Conservation (phyloP, 2,888 invertebrate genomes). For the Octonoba sinensis region DNA sequence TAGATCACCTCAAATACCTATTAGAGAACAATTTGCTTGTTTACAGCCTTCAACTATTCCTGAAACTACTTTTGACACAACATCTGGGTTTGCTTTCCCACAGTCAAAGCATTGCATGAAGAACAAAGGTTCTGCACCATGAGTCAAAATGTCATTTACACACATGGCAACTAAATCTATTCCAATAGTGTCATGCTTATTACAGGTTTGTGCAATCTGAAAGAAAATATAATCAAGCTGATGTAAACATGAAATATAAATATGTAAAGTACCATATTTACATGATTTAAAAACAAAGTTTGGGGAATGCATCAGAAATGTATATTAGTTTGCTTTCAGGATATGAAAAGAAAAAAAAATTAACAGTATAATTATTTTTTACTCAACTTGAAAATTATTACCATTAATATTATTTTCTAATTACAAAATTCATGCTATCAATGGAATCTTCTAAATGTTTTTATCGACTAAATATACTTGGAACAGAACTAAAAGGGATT, state of each 20-base stretch:
- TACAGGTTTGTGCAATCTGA: constrained; percentile 85
- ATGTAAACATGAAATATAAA: neutral
- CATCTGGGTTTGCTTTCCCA: constrained; percentile 83
- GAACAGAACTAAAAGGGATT: no score
- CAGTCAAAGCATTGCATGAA: constrained; percentile 98
- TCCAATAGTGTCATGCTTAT: constrained; percentile 86
- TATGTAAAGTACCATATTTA: neutral
- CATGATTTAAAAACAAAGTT: neutral
- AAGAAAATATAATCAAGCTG: neutral
- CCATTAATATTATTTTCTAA: no score
- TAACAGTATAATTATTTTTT: no score
- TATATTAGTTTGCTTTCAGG: neutral
- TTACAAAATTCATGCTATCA: no score
- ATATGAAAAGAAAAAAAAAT: no score
- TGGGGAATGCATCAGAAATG: neutral
- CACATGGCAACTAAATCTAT: constrained; percentile 98
- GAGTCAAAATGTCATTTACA: constrained; percentile 94
- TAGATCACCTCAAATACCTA: constrained; percentile 76
- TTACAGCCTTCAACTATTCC: constrained; percentile 92
- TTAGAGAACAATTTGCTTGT: constrained; percentile 86
- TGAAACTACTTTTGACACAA: constrained; percentile 83
- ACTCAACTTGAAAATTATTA: no score
- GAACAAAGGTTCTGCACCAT: constrained; percentile 94
- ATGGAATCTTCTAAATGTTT: no score
- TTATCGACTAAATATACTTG: no score